phyloP scores from a whole-genome alignment of 2,888 invertebrate genomes.

The Halictus ligatus region DNA sequence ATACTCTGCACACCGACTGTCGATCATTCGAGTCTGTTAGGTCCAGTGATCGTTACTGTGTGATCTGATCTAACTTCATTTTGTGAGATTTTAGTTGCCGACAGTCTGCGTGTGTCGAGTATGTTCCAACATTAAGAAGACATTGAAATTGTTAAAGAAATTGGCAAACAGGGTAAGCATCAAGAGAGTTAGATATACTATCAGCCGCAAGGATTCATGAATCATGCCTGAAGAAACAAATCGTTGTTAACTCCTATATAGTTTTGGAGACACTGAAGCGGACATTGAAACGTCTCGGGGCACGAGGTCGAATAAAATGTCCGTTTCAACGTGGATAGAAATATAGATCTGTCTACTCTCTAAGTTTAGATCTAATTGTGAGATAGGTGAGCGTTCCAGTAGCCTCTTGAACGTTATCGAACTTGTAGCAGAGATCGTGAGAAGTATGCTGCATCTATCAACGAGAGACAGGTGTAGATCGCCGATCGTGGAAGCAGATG shows the following conservation, averaged over 20 bases:
- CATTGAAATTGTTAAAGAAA: slow-evolving; percentile 17
- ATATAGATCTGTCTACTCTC: slow-evolving; percentile 33
- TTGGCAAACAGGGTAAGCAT: slow-evolving; percentile 37
- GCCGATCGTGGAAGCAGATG: slow-evolving; percentile 66
- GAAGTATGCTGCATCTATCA: slow-evolving; percentile 43
- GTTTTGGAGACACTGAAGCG: slow-evolving; percentile 10
- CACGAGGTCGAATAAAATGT: background rate
- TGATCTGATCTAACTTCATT: background rate
- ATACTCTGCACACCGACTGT: background rate
- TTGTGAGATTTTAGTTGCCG: background rate
- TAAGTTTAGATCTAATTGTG: slow-evolving; percentile 43
- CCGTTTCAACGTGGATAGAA: background rate
- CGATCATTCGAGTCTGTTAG: background rate
- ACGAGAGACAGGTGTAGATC: slow-evolving; percentile 38
- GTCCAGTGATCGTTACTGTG: background rate
- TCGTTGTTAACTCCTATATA: background rate
- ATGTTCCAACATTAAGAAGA: slow-evolving; percentile 7
- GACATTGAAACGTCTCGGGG: slow-evolving; percentile 14
- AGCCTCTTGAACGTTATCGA: slow-evolving; percentile 23
- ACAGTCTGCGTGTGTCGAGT: background rate
- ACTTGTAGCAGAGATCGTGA: slow-evolving; percentile 28
- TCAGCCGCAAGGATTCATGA: slow-evolving; percentile 44
- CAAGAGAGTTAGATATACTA: slow-evolving; percentile 30
- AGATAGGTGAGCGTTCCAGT: slow-evolving; percentile 9
- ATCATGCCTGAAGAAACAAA: slow-evolving; percentile 47